Evolutionary conservation across 2,888 invertebrate genomes (phyloP), one percentile per base, ranked within the genome.

Genomic region (Cenopis cana): DNA sequence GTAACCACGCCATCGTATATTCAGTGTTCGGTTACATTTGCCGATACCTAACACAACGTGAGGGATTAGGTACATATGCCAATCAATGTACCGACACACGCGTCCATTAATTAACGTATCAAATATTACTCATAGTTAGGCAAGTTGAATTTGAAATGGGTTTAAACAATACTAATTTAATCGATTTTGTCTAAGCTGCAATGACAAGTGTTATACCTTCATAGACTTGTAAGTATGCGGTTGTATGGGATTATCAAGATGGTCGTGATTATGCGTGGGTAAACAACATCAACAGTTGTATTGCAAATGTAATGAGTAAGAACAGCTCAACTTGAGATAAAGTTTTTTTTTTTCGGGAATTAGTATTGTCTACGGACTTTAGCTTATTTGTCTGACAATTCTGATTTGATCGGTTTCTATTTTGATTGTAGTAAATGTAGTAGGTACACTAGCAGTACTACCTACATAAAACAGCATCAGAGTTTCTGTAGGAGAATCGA

Each of bases 21-120:
- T 52, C 41, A 52, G 68, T 68, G 68, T 68, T 68, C 9, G 52
- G 41, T 68, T 60, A 60, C 68, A 68, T 54, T 68, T 54, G 52
- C 50, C 57, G 68, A 60, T 46, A 54, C 29, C 38, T 18, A 64
- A n/a, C 20, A 64, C 20, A 36, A 52, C 36, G 62, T 52, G 52
- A 64, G 36, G 62, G 20, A 20, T 52, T 14, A n/a, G 38, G 52
- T 20, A 64, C 62, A 52, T 36, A 50, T 36, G 50, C 9, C 38
- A 50, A 29, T 61, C 38, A 50, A 29, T 61, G 18, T 52, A 33
- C 52, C 50, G 14, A 52, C 36, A 50, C 36, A 49, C 18, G 33
- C 18, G 9, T 62, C 50, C 60, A 33, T 41, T n/a, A 41, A 46
- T 46, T 24, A 29, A n/a, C 50, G 33, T 50, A 62, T 50, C 18